Conservation (phyloP, 30 jellyfish, hydroid and myxozoan genomes). For the Nemopilema nomurai region DNA sequence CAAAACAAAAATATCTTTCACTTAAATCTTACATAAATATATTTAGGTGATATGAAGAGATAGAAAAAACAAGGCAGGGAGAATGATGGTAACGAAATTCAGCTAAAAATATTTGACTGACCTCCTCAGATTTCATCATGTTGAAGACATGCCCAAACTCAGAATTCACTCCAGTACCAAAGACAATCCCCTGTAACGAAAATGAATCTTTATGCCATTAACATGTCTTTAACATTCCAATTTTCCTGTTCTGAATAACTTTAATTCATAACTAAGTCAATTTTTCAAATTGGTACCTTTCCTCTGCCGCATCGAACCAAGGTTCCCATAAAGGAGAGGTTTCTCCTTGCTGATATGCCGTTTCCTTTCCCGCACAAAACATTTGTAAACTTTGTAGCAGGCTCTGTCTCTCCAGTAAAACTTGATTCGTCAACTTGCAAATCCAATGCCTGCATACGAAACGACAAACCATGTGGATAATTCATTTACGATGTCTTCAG, state of each 20-base stretch:
- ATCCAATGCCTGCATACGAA: slow-evolving; percentile 64
- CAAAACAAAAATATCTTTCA: background rate
- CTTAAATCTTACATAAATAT: no score
- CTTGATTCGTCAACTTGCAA: slow-evolving; percentile 91
- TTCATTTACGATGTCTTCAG: no score
- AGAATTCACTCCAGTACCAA: slow-evolving; percentile 82
- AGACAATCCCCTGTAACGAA: slow-evolving; percentile 81
- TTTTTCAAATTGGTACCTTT: slow-evolving; percentile 41
- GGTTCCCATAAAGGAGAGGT: slow-evolving; percentile 91
- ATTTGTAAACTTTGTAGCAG: slow-evolving; percentile 60
- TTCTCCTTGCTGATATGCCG: slow-evolving; percentile 56
- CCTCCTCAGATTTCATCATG: slow-evolving; percentile 95
- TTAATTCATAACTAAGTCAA: background rate
- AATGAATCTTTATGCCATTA: background rate
- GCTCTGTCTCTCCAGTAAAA: slow-evolving; percentile 95
- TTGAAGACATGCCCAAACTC: slow-evolving; percentile 84
- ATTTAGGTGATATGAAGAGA: no score
- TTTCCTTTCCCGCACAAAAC: slow-evolving; percentile 17
- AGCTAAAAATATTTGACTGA: background rate
- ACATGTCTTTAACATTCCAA: no score
- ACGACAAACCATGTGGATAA: no score
- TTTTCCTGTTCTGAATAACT: no score
- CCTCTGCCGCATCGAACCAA: slow-evolving; percentile 91
- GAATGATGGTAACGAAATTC: no score
- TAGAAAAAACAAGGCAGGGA: no score